phyloP scores from a whole-genome alignment of 2,888 invertebrate species.

The Seladonia tumulorum region DNA sequence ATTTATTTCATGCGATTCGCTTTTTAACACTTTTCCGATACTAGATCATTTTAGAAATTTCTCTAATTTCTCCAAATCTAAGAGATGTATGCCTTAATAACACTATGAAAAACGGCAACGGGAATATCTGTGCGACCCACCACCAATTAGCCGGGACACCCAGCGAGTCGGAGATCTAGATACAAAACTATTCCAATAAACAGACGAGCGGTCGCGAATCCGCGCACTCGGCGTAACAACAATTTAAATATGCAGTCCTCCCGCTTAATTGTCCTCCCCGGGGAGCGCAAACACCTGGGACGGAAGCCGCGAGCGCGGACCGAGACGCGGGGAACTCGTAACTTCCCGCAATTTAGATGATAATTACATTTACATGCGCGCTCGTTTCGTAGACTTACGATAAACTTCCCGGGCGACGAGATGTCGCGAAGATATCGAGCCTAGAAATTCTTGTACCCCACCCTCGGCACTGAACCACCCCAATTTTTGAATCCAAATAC shows the following conservation, averaged over 20 bases:
- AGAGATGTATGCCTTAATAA: no score
- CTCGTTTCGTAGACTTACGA: slow-evolving; percentile 19
- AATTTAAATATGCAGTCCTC: slow-evolving; percentile 21
- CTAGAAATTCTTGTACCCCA: not conserved
- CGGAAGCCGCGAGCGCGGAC: slow-evolving; percentile 15
- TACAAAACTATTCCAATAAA: slow-evolving; percentile 7
- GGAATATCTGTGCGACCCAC: no score
- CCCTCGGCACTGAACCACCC: not conserved
- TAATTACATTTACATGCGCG: slow-evolving; percentile 24
- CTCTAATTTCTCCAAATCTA: no score
- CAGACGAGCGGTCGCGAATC: not conserved
- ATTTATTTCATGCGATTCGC: no score
- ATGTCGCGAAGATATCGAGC: slow-evolving; percentile 22
- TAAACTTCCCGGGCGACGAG: slow-evolving; percentile 11
- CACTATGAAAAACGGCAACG: no score
- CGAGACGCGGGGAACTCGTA: slow-evolving; percentile 1
- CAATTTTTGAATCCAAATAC: not conserved
- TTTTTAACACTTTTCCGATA: no score
- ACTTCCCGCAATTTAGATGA: slow-evolving; percentile 46
- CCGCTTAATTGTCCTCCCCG: slow-evolving; percentile 25
- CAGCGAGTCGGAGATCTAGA: no score
- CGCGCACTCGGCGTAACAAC: not conserved
- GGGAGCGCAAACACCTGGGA: slow-evolving; percentile 18
- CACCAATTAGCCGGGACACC: no score
- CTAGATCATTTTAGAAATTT: no score